phyloP scores from a whole-genome alignment of 1,140 invertebrate genomes.

The Amyelois transitella region DNA sequence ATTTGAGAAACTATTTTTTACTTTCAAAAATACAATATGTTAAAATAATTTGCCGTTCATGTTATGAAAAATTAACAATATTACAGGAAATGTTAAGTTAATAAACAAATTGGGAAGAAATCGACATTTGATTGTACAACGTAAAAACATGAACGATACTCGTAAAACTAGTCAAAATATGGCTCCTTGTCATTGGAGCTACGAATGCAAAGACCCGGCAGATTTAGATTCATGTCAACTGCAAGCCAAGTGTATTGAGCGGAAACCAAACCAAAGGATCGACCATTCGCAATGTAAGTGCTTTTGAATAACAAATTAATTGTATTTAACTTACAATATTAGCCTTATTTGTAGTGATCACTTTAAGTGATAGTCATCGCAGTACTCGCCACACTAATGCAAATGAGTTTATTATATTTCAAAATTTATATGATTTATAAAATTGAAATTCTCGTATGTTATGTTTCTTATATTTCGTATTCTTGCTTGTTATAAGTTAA shows the following conservation, averaged over 20 bases:
- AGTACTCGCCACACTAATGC: no score
- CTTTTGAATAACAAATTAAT: background rate
- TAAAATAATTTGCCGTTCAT: no score
- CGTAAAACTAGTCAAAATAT: background rate
- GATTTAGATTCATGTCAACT: slow-evolving; percentile 37
- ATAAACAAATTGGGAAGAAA: slow-evolving; percentile 35
- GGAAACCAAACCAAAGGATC: background rate
- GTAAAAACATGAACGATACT: background rate
- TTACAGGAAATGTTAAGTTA: slow-evolving; percentile 9
- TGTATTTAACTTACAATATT: background rate
- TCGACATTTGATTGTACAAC: slow-evolving; percentile 26
- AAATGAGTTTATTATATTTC: no score
- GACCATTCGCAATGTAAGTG: background rate
- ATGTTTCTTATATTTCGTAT: background rate
- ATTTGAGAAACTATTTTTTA: no score
- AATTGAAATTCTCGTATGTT: no score
- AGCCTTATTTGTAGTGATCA: no score
- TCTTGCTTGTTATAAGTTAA: background rate
- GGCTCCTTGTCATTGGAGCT: slow-evolving; percentile 31
- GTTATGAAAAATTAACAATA: no score
- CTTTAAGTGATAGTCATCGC: no score
- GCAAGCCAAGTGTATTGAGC: slow-evolving; percentile 18
- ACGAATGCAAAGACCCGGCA: slow-evolving; percentile 24
- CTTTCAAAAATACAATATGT: no score
- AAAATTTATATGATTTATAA: no score